Evolutionary conservation across 37 sponge, comb jelly and placozoan species (phyloP).

Genomic region (Axinella damicornis): DNA sequence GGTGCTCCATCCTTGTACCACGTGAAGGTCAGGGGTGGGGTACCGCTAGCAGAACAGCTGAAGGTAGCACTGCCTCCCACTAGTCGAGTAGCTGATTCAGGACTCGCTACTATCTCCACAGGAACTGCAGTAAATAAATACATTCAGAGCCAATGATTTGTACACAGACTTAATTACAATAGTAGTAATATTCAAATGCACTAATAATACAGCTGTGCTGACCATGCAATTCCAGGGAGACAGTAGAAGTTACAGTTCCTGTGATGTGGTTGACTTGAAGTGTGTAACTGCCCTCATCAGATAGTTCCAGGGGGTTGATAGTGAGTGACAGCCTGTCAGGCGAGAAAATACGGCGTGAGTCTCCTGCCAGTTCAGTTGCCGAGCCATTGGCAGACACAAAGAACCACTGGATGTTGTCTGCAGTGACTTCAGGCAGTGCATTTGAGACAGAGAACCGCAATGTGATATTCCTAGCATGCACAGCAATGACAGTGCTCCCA

Average conservation of each 20-base stretch:
- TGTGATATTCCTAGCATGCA: background rate
- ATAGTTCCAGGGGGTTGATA: background rate
- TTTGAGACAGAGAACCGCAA: background rate
- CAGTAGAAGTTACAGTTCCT: conserved; percentile 13
- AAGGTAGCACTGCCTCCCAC: conserved; percentile 1
- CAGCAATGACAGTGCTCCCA: background rate
- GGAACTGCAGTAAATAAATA: no score
- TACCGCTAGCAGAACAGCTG: conserved; percentile 28
- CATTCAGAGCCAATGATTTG: no score
- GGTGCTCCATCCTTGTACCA: conserved; percentile 30
- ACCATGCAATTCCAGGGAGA: conserved; percentile 30
- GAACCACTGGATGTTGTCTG: conserved; percentile 1
- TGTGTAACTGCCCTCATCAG: conserved; percentile 34
- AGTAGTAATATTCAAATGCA: background rate
- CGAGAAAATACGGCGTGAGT: background rate
- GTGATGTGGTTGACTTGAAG: conserved; percentile 11
- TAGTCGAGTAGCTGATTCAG: no score
- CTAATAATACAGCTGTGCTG: background rate
- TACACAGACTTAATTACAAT: no score
- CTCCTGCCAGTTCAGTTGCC: no score
- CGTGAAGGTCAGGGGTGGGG: conserved; percentile 18
- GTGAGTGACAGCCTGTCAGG: background rate
- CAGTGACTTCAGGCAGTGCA: conserved; percentile 3
- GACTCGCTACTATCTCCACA: no score
- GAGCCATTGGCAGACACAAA: conserved; percentile 6